Base-by-base conservation (phyloP, 2,113 vertebrate species). In the Chrysochloris asiatica region DNA sequence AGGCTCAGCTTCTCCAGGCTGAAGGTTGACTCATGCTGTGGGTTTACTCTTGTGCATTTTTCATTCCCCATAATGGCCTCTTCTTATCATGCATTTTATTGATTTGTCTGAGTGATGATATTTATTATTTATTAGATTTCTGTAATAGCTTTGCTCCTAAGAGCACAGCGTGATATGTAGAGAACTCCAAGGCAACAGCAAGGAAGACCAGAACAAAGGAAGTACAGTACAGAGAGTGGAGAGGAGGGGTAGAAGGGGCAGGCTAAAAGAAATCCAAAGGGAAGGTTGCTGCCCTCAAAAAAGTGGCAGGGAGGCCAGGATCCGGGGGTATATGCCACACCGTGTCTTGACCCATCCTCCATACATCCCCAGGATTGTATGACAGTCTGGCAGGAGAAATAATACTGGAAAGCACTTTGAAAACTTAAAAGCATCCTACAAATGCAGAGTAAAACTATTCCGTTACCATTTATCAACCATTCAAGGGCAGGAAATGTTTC, bases 61-160 rank as follows among this genome's bases (percentile, higher is more conserved):
- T 94, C 82, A 94, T 83, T 94, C 63, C n/a, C 88, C 59, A 24
- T 92, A 94, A 97, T 96, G 90, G 93, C 72, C 43, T 90, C 94
- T 88, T 93, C 90, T 93, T 96, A 95, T 90, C 95, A 94, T 95
- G 94, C 83, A 90, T 93, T 88, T 93, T 94, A 96, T 96, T 94
- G 95, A 96, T 96, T 88, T 94, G 86, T 85, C 95, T 95, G 92
- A 95, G 94, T 16, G 3, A 86, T 91, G 92, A 71, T 94, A 96
- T 96, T 95, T 96, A 96, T 97, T 95, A 97, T 96, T 96, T 94
- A 97, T 95, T 96, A 94, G 79, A 94, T 80, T 94, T 96, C 95
- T 95, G 77, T 94, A 96, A 95, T 94, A 95, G 92, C 88, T 94
- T 88, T 96, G 79, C 72, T 94, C 90, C 79, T 86, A 88, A 90